Evolutionary conservation across 2,797 vertebrate species (phyloP).

Genomic region (Cryptoprocta ferox): DNA sequence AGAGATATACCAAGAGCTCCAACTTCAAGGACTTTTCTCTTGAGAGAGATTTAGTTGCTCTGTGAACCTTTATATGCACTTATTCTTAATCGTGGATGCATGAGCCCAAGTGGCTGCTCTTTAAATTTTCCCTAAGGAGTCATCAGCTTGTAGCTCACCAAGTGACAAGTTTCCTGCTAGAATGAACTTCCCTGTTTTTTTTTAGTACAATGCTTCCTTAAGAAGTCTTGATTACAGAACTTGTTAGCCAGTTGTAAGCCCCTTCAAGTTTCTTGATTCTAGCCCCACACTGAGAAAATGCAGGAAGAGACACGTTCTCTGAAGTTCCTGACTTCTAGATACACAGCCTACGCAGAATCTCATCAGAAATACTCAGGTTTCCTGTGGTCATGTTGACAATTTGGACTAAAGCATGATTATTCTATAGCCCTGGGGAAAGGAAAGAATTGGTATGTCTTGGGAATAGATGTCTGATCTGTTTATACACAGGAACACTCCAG

Average conservation of each 20-base stretch:
- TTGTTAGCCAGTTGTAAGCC: not conserved
- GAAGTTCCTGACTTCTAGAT: slow-evolving; percentile 41
- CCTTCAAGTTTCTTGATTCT: slow-evolving; percentile 36
- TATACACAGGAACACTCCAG: not conserved
- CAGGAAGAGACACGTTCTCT: not conserved
- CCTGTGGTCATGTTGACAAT: not conserved
- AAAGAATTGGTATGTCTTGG: not conserved
- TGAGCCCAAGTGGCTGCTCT: not conserved
- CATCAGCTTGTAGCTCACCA: not conserved
- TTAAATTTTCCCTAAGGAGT: not conserved
- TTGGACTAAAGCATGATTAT: slow-evolving; percentile 30
- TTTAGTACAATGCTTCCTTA: slow-evolving; percentile 9
- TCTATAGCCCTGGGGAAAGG: slow-evolving; percentile 38
- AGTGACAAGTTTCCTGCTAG: not conserved
- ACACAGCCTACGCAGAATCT: not conserved
- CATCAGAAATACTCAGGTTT: slow-evolving; percentile 22
- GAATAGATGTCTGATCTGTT: slow-evolving; percentile 5
- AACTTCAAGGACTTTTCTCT: not conserved
- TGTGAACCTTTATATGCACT: not conserved
- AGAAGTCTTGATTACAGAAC: slow-evolving; percentile 19
- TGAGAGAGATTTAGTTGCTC: not conserved
- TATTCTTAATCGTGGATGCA: not conserved
- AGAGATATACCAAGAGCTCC: not conserved
- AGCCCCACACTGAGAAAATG: not conserved
- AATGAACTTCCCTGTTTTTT: slow-evolving; percentile 15